Base-by-base conservation (phyloP, 2,797 vertebrate genomes). In the Syngnathus acus region DNA sequence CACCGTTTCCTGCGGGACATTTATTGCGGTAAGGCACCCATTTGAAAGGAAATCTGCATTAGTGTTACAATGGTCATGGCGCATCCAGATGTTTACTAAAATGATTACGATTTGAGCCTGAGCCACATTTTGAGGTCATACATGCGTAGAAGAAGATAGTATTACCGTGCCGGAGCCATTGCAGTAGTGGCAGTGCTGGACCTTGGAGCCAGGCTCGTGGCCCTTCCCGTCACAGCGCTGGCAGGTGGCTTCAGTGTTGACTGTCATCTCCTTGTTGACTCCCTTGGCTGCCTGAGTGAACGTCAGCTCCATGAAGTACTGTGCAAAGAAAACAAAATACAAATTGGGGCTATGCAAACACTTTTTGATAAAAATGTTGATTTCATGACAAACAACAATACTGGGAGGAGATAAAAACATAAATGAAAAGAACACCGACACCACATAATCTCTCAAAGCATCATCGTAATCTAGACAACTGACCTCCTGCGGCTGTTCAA, bases 261-360 rank as follows among this genome's bases (percentile, higher is more conserved):
- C 72, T 0, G 89, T 83, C 0, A 99, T 94, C 86, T 99, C 95
- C 83, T 99, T 98, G 82, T 99, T 99, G 65, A 99, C 93, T 0
- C 97, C 97, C 82, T 99, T 99, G 32, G 96, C 97, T 11, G 97
- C 97, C 70, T 99, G 97, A 62, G 79, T 93, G 87, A 99, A 99
- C 0, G 97, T 98, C 85, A 98, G 84, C 58, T 98, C 96, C 95
- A 99, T 97, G 72, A 95, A 83, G 62, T 95, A 95, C 97, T 99
- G 83, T 1, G 21, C 38, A 1, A 0, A 37, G 51, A 57, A 37
- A 42, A 17, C 1, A 13, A 8, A 14, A 53, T 9, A 21, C n/a
- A 53, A 21, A 11, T 51, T 51, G 45, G 13, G 42, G 10, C 3
- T 47, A 47, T 17, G 14, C 17, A 16, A 16, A 48, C 17, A 48